phyloP scores from a whole-genome alignment of 2,888 invertebrate genomes.

The Lysandra bellargus region DNA sequence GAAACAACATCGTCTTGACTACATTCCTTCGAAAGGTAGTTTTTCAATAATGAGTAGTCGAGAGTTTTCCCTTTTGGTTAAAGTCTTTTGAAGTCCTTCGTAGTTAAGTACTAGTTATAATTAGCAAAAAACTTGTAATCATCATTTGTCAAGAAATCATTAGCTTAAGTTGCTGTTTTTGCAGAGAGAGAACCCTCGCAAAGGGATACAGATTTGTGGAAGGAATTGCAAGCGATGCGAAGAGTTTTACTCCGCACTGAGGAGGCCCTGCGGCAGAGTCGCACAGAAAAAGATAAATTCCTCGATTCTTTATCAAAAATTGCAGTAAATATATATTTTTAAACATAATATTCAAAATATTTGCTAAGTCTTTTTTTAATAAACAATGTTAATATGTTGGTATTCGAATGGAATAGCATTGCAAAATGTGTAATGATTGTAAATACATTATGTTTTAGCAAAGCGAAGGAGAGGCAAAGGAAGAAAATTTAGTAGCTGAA shows the following conservation, averaged over 20 bases:
- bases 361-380: no score
- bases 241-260: conserved; percentile 59
- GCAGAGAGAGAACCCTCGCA: conserved; percentile 67
- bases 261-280: conserved; percentile 63
- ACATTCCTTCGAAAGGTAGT: conserved; percentile 64
- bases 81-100: no score
- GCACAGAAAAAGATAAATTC: conserved; percentile 75
- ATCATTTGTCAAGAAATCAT: background rate
- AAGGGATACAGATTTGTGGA: conserved; percentile 74
- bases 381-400: background rate
- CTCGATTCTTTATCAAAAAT: conserved; percentile 69
- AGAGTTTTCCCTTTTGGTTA: no score
- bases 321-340: conserved; percentile 57
- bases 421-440: background rate
- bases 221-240: conserved; percentile 67
- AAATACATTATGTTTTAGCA: conserved; percentile 51
- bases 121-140: no score
- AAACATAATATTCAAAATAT: no score
- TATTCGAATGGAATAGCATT: background rate
- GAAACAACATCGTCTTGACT: conserved; percentile 59
- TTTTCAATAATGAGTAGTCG: conserved; percentile 2
- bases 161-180: conserved; percentile 36
- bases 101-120: no score
- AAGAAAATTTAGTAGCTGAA: conserved; percentile 66
- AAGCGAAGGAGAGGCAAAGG: conserved; percentile 58